phyloP scores from a whole-genome alignment of 2,797 vertebrate genomes.

The Spinibarbus caldwelli region DNA sequence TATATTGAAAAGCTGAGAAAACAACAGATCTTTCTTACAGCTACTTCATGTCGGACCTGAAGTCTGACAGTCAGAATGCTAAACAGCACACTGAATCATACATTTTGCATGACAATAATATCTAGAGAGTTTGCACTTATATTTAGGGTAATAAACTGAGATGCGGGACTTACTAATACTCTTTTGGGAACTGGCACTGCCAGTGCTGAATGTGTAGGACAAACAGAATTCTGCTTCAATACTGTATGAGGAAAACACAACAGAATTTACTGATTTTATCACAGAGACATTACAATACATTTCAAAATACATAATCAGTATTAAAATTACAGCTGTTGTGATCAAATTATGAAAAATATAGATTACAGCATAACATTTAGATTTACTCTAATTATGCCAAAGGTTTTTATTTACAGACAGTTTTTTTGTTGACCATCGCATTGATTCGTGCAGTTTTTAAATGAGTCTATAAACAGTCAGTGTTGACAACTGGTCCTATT shows the following conservation, averaged over 20 bases:
- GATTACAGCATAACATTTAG: neutral
- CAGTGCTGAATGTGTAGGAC: constrained; percentile 83
- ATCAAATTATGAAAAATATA: neutral
- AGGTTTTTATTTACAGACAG: neutral
- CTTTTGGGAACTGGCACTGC: constrained; percentile 73
- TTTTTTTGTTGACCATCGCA: neutral
- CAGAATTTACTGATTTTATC: neutral
- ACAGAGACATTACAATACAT: neutral
- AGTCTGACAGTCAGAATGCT: constrained; percentile 1
- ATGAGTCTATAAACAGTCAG: no score
- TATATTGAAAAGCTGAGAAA: constrained; percentile 77
- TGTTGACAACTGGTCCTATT: no score
- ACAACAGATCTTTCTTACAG: constrained; percentile 21
- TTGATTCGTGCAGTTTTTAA: no score
- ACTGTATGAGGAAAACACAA: constrained; percentile 69
- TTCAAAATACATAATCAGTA: neutral
- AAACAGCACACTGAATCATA: neutral
- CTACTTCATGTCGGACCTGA: neutral
- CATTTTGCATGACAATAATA: neutral
- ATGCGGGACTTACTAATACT: constrained; percentile 84
- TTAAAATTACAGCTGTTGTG: neutral
- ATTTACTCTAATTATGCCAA: neutral
- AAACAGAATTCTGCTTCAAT: constrained; percentile 87
- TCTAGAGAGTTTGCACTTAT: neutral
- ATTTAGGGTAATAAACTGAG: neutral